Evolutionary conservation across 2,888 invertebrate species (phyloP).

Genomic region (Drosophila borborema): DNA sequence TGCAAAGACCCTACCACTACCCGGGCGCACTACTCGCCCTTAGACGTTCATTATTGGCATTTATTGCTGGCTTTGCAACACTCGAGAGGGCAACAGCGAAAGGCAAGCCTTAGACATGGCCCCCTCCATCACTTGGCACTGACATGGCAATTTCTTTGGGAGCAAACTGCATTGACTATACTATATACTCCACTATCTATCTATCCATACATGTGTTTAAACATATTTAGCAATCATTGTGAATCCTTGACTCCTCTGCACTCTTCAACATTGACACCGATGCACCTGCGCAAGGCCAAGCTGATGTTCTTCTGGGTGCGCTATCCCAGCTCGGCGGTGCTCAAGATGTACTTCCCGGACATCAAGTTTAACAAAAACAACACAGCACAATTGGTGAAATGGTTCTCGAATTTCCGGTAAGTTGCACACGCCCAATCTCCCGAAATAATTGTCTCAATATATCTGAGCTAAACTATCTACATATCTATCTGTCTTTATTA

Average conservation of each 20-base stretch:
- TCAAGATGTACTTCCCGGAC: conserved; percentile 99
- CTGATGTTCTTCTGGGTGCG: conserved; percentile 99
- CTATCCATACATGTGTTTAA: conserved; percentile 27
- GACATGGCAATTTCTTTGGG: conserved; percentile 59
- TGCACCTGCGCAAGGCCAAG: conserved; percentile 99
- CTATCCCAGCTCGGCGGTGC: conserved; percentile 99
- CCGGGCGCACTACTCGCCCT: conserved; percentile 45
- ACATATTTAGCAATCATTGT: conserved; percentile 77
- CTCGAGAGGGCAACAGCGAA: conserved; percentile 69
- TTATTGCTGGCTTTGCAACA: conserved; percentile 63
- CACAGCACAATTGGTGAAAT: conserved; percentile 99
- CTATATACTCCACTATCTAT: conserved; percentile 24
- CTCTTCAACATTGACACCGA: conserved; percentile 98
- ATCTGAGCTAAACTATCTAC: not conserved
- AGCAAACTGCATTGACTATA: conserved; percentile 58
- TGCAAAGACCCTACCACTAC: not conserved
- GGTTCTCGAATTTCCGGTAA: conserved; percentile 99
- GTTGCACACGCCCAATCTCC: conserved; percentile 81
- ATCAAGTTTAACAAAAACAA: conserved; percentile 99
- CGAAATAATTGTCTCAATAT: not conserved
- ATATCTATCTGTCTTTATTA: conserved; percentile 14
- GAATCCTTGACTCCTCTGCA: conserved; percentile 94
- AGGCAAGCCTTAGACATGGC: conserved; percentile 38
- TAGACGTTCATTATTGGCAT: conserved; percentile 77
- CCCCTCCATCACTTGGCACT: conserved; percentile 30